Conservation (phyloP, 2,113 vertebrate genomes). For the Patagioenas fasciata region DNA sequence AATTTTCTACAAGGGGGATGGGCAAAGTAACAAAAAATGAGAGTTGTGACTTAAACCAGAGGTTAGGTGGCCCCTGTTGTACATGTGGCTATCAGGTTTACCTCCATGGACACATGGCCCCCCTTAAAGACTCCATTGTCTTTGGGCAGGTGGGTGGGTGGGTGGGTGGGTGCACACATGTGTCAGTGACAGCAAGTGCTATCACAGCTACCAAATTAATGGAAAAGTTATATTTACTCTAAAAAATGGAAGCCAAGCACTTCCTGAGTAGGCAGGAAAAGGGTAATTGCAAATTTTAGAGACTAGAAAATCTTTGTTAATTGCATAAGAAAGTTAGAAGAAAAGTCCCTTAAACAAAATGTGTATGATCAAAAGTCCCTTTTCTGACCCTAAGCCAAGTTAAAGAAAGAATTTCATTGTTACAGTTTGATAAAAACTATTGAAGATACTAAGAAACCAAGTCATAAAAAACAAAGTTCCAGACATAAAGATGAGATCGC, state of each 20-base stretch:
- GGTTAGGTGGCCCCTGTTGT: background rate
- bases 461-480: constrained; percentile 37
- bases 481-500: constrained; percentile 45
- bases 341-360: background rate
- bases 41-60: background rate
- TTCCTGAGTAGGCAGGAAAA: background rate
- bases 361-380: background rate
- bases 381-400: background rate
- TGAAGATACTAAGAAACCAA: constrained; percentile 2
- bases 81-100: background rate
- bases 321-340: background rate
- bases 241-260: background rate
- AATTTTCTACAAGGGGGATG: background rate
- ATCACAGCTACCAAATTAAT: background rate
- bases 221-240: background rate
- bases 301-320: background rate
- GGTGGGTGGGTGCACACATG: rapidly evolving
- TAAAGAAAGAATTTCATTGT: background rate
- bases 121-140: background rate
- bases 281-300: background rate
- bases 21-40: background rate
- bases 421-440: constrained; percentile 20
- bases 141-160: background rate
- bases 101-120: rapidly evolving
- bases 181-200: background rate